phyloP scores from a whole-genome alignment of 2,113 vertebrate species.

The Porphyrio hochstetteri region DNA sequence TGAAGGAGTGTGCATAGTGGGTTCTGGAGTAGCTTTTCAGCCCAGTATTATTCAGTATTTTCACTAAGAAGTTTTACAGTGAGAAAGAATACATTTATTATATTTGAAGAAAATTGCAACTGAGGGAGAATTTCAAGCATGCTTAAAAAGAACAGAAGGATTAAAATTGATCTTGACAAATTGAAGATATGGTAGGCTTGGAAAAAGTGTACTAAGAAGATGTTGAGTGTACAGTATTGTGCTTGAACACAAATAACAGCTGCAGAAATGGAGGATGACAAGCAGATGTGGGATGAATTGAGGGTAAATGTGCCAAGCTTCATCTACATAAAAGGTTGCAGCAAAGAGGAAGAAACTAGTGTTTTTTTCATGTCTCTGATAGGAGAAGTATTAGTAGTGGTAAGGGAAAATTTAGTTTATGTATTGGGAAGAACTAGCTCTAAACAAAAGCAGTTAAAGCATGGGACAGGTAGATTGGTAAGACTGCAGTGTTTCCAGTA shows the following conservation, averaged over 20 bases:
- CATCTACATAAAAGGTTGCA: not conserved
- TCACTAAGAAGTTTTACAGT: not conserved
- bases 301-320: not conserved
- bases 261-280: not conserved
- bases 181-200: not conserved
- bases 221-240: not conserved
- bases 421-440: not conserved
- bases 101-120: not conserved
- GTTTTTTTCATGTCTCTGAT: not conserved
- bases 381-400: not conserved
- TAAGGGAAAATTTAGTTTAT: not conserved
- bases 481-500: not conserved
- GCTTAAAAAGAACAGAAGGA: not conserved
- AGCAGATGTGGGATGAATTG: not conserved
- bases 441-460: not conserved
- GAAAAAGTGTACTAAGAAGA: not conserved
- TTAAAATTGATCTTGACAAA: not conserved
- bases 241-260: not conserved
- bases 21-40: not conserved
- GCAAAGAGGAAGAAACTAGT: not conserved
- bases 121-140: not conserved
- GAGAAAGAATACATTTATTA: not conserved
- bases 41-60: not conserved
- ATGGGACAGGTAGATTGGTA: not conserved
- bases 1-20: not conserved